Conservation (phyloP, 2,113 vertebrate genomes). For the Gambusia affinis region DNA sequence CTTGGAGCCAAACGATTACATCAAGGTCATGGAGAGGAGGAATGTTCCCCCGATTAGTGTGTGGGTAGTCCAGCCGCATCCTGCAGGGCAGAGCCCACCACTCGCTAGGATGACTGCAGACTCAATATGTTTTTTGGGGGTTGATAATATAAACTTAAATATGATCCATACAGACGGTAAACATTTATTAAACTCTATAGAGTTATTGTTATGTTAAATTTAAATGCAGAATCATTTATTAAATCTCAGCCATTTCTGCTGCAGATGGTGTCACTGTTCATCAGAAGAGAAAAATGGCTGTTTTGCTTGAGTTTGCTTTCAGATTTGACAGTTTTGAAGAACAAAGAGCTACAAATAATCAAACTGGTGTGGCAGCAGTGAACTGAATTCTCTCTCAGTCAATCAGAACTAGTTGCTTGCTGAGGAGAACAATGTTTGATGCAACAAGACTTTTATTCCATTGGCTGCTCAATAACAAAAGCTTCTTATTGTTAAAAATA, state of each 20-base stretch:
- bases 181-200: background rate
- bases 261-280: background rate
- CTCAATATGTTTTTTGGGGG: background rate
- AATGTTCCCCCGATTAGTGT: slow-evolving; percentile 71
- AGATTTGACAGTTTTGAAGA: no score
- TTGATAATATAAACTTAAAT: background rate
- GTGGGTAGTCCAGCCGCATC: slow-evolving; percentile 36
- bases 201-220: background rate
- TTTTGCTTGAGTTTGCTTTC: no score
- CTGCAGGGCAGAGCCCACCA: slow-evolving; percentile 27
- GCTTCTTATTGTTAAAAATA: background rate
- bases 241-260: background rate
- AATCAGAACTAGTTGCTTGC: background rate
- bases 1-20: slow-evolving; percentile 74
- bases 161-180: background rate
- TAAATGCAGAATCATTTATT: background rate
- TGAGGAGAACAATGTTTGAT: background rate
- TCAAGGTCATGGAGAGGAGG: slow-evolving; percentile 77
- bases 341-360: no score
- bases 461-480: no score
- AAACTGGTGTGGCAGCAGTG: no score
- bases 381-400: no score
- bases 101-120: background rate
- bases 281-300: no score
- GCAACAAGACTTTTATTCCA: background rate